Evolutionary conservation across 2,113 vertebrate species (phyloP).

Genomic region (Blennius ocellaris): DNA sequence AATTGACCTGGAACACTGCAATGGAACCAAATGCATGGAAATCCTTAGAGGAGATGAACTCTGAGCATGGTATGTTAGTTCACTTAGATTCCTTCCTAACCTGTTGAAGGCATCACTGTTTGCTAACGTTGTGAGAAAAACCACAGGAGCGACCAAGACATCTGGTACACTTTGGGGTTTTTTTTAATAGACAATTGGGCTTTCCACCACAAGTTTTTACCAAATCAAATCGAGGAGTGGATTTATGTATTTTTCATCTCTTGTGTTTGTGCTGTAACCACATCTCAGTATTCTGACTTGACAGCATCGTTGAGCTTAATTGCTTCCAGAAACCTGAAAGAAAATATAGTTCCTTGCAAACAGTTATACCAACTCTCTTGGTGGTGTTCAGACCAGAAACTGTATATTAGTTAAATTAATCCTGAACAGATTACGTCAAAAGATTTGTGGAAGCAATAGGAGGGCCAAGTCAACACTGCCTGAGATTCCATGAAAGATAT

Average conservation of each 20-base stretch:
- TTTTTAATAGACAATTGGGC: background rate
- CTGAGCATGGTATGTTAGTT: conserved; percentile 21
- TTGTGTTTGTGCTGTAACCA: conserved; percentile 11
- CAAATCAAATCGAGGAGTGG: background rate
- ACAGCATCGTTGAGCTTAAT: conserved; percentile 15
- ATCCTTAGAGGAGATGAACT: conserved; percentile 23
- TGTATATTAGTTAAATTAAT: conserved; percentile 23
- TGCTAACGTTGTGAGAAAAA: conserved; percentile 31
- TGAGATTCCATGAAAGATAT: conserved; percentile 2
- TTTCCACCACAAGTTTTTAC: background rate
- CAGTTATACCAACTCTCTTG: conserved; percentile 16
- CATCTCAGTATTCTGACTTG: conserved; percentile 24
- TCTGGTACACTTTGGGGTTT: background rate
- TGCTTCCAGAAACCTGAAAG: conserved; percentile 26
- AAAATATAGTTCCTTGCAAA: conserved; percentile 15
- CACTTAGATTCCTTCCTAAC: conserved; percentile 29
- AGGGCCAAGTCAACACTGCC: conserved; percentile 16
- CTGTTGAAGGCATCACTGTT: conserved; percentile 55
- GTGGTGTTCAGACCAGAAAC: conserved; percentile 24
- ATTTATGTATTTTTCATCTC: conserved; percentile 28
- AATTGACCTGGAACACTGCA: conserved; percentile 13
- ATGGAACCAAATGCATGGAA: conserved; percentile 16
- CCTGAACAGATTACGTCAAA: conserved; percentile 11
- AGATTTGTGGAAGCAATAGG: conserved; percentile 7
- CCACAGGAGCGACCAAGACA: conserved; percentile 18